phyloP scores from a whole-genome alignment of 92 coral and sea anemone species.

The Meandrina meandrites region DNA sequence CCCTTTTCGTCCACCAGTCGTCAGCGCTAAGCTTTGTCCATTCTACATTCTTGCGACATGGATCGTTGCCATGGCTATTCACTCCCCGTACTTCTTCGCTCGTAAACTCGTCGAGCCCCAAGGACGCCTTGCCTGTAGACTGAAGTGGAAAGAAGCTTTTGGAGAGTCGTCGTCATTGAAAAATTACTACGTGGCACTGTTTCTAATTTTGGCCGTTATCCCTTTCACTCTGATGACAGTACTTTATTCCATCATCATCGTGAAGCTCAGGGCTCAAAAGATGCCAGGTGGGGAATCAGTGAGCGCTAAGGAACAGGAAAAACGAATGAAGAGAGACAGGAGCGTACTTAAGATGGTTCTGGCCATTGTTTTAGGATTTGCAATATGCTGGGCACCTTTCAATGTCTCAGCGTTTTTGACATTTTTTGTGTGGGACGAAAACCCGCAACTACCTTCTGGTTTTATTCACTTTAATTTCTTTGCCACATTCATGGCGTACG shows the following conservation, averaged over 20 bases:
- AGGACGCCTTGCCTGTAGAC: neutral
- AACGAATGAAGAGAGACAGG: conserved; percentile 38
- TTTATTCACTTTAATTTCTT: conserved; percentile 3
- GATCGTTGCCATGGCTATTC: conserved; percentile 46
- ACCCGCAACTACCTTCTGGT: conserved; percentile 15
- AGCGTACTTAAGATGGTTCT: conserved; percentile 57
- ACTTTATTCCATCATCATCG: conserved; percentile 33
- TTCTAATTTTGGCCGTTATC: conserved; percentile 18
- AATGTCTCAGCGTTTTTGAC: conserved; percentile 32
- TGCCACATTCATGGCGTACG: conserved; percentile 39
- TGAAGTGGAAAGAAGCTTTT: conserved; percentile 32
- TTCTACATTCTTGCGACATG: conserved; percentile 25
- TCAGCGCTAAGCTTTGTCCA: conserved; percentile 27
- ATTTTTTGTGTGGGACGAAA: conserved; percentile 47
- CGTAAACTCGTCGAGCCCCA: neutral
- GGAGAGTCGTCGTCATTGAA: conserved; percentile 31
- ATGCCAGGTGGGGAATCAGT: conserved; percentile 37
- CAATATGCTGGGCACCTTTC: conserved; percentile 51
- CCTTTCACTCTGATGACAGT: conserved; percentile 37
- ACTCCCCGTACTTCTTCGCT: conserved; percentile 29
- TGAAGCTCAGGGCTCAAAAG: conserved; percentile 29
- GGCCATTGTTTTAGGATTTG: conserved; percentile 57
- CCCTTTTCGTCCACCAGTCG: conserved; percentile 34
- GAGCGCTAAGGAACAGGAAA: conserved; percentile 29
- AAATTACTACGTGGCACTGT: conserved; percentile 32